These are phyloP conservation scores for Bombus balteatus DNA, from an alignment of 1,140 invertebrate species.

Conservation along the genomic window DNA sequence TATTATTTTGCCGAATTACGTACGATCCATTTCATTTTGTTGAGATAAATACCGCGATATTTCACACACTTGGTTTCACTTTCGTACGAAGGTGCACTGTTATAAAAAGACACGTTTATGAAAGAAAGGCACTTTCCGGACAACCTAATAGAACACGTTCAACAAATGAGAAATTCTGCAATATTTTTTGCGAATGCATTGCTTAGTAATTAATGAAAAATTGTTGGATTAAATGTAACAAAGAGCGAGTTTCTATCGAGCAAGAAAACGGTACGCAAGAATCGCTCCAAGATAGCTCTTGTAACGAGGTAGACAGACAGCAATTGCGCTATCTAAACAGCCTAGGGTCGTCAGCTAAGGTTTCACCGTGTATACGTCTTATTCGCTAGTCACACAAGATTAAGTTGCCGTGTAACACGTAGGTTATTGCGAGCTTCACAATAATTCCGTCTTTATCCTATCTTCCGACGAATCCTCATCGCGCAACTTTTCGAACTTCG, in stretches of 20 bases:
- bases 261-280: neutral
- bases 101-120: too few species aligned
- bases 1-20: too few species aligned
- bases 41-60: too few species aligned
- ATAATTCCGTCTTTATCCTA: neutral
- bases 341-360: conserved; percentile 12
- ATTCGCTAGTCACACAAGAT: conserved; percentile 5
- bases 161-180: neutral
- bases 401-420: conserved; percentile 6
- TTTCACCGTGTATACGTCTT: conserved; percentile 6
- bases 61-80: too few species aligned
- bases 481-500: neutral
- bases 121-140: too few species aligned
- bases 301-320: conserved; percentile 20
- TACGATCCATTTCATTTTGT: too few species aligned
- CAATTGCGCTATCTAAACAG: conserved; percentile 26
- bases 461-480: neutral
- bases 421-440: neutral
- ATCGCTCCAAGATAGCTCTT: neutral
- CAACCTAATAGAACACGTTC: too few species aligned
- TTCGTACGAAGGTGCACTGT: too few species aligned
- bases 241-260: too few species aligned
- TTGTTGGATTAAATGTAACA: neutral
- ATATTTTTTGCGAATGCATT: neutral
- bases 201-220: neutral